Conservation (phyloP, 2,113 vertebrate species). For the Pimephales promelas region DNA sequence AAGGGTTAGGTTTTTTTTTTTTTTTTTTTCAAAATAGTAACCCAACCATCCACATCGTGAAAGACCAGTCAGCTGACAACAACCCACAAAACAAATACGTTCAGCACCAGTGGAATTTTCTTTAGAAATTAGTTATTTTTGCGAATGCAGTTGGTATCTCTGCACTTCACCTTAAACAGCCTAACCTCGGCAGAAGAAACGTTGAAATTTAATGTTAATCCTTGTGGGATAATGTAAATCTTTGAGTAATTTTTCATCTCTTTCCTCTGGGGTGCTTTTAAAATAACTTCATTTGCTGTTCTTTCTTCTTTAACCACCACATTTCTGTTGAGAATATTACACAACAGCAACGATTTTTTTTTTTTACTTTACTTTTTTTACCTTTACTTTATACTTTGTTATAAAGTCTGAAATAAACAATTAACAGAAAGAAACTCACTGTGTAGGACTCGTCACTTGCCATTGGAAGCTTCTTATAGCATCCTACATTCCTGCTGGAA, state of each 20-base stretch:
- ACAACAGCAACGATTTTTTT: neutral
- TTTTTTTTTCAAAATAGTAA: conserved; percentile 8
- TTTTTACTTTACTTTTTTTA: too few relatives aligned
- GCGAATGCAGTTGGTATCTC: neutral
- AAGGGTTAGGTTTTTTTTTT: neutral
- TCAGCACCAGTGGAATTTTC: neutral
- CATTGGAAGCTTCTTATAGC: too few relatives aligned
- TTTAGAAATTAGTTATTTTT: neutral
- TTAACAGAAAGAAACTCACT: too few relatives aligned
- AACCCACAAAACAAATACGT: neutral
- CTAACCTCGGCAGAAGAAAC: neutral
- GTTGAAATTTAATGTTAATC: neutral
- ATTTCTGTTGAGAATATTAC: conserved; percentile 48
- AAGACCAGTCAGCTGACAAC: neutral
- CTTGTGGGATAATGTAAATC: neutral
- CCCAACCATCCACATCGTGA: neutral
- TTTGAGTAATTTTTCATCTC: conserved; percentile 32
- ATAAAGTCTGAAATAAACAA: too few relatives aligned
- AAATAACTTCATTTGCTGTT: conserved; percentile 25
- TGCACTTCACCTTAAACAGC: neutral
- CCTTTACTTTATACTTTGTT: too few relatives aligned
- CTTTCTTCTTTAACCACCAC: conserved; percentile 35
- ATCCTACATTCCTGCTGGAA: too few relatives aligned
- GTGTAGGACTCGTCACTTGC: too few relatives aligned
- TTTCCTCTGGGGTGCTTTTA: conserved; percentile 23